Evolutionary conservation across 2,797 vertebrate species (phyloP).

Genomic region (Danio albolineatus): DNA sequence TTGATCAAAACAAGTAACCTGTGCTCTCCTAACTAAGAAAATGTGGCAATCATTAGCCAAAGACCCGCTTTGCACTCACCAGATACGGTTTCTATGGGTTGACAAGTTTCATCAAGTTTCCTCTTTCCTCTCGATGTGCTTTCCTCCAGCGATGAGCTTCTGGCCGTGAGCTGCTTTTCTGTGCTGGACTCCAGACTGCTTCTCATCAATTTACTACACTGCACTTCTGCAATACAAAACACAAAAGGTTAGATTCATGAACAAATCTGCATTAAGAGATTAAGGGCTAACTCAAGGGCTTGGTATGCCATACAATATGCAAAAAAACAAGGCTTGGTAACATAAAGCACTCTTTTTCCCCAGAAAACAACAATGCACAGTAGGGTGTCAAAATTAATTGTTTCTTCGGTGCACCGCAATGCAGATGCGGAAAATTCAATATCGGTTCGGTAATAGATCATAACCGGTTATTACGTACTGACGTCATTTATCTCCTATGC

Average conservation of each 20-base stretch:
- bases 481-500: no score
- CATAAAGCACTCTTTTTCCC: no score
- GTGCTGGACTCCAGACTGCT: background rate
- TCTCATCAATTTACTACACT: background rate
- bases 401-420: no score
- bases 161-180: conserved; percentile 7
- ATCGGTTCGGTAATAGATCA: no score
- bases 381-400: no score
- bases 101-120: conserved; percentile 45
- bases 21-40: background rate
- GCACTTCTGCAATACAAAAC: background rate
- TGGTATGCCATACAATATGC: background rate
- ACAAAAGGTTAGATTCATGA: background rate
- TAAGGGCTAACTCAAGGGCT: background rate
- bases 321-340: background rate
- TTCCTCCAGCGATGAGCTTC: conserved; percentile 49
- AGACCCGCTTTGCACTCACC: conserved; percentile 34
- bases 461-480: no score
- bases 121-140: conserved; percentile 54
- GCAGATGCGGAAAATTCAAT: no score
- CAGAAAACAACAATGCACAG: no score
- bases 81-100: conserved; percentile 55
- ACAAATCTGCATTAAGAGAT: background rate
- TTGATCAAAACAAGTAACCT: background rate
- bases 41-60: background rate